Evolutionary conservation across 1,140 invertebrate species (phyloP).

Genomic region (Zaprionus gabonicus): DNA sequence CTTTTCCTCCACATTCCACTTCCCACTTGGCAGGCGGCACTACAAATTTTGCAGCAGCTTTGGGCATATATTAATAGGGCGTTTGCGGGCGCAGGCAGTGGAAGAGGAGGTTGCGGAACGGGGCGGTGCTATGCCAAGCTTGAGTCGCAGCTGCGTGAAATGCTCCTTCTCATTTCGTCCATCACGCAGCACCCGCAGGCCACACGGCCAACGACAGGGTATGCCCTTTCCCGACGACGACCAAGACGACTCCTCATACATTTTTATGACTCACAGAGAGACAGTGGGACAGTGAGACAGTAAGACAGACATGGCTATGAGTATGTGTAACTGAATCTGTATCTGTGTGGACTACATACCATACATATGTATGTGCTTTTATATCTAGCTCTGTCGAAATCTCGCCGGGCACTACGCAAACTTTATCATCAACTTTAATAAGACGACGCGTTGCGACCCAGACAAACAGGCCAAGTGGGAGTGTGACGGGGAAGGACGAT

Average conservation of each 20-base stretch:
- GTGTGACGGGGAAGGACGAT: background rate
- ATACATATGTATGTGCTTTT: slow-evolving; percentile 8
- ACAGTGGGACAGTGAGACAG: background rate
- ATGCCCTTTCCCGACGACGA: slow-evolving; percentile 27
- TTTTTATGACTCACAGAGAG: slow-evolving; percentile 49
- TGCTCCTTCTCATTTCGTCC: slow-evolving; percentile 32
- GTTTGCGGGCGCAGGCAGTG: slow-evolving; percentile 2
- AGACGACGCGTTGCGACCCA: background rate
- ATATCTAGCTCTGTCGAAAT: slow-evolving; percentile 1
- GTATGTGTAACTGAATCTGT: slow-evolving; percentile 2
- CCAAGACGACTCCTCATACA: slow-evolving; percentile 48
- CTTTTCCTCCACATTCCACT: background rate
- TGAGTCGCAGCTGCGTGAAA: slow-evolving; percentile 44
- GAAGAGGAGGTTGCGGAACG: too few relatives aligned
- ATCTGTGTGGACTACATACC: slow-evolving; percentile 5
- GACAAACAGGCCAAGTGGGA: background rate
- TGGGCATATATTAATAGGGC: slow-evolving; percentile 20
- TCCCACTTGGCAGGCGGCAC: slow-evolving; percentile 30
- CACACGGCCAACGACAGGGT: slow-evolving; percentile 7
- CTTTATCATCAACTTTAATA: slow-evolving; percentile 11
- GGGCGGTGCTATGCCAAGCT: background rate
- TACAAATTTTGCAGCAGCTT: slow-evolving; percentile 26
- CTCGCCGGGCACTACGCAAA: slow-evolving; percentile 7
- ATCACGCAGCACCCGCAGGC: slow-evolving; percentile 25
- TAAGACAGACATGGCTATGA: background rate